Base-by-base conservation (phyloP, 2,888 invertebrate genomes). In the Orchesella flavescens region DNA sequence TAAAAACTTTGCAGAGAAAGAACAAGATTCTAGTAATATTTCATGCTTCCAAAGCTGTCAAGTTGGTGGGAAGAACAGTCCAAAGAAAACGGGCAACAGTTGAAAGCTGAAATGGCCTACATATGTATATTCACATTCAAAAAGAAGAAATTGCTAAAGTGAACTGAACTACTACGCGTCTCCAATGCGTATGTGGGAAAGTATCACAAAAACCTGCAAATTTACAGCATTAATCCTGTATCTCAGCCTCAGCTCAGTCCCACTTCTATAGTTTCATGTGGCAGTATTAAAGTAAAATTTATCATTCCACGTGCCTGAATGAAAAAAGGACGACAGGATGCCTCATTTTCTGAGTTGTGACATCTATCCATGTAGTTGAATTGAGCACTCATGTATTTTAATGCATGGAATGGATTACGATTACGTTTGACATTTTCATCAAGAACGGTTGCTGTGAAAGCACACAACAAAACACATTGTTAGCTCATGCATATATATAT, bases 1-100 rank as follows among this genome's bases (percentile, higher is more conserved):
- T 21, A 13, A 59, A 59, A 59, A 17, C 23, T 24, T 34, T 34
- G 34, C 34, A 34, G 34, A 34, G 34, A 24, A 65, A 24, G 65
- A 23, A 65, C 65, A 34, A n/a, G 17, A 44, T 68, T 23, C 13
- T 46, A 46, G 23, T 23, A 69, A 69, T 69, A 69, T 19, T 69
- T 69, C 53, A 69, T 69, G 49, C 69, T 69, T 49, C 53, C 53
- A 34, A 34, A 53, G 2, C 19, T 69, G 69, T 69, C 69, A 53
- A 1, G 53, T 17, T 34, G 1, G n/a, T 34, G 34, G 34, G 7
- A 34, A 46, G 19, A 68, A 68, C 12, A 12, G 66, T 65, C 15
- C n/a, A 23, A 34, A 34, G n/a, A 17, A 17, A 43, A 65, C 7
- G 65, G 65, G 65, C 65, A 65, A 65, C 65, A 24, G 65, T 65